Evolutionary conservation across 2,888 invertebrate genomes (phyloP).

Genomic region (Listrodromus nycthemerus): DNA sequence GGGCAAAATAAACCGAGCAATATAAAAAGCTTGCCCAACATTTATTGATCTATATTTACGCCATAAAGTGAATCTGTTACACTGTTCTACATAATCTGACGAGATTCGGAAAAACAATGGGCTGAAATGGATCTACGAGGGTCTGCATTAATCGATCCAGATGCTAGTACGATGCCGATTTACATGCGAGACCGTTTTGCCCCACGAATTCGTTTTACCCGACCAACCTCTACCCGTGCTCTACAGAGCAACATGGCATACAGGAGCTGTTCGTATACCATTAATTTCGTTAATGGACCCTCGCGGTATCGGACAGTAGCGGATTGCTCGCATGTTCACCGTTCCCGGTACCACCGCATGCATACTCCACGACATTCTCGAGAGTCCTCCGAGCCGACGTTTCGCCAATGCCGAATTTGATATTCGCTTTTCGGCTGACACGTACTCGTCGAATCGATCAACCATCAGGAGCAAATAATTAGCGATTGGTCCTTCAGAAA

Average conservation of each 20-base stretch:
- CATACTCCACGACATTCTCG: slow-evolving; percentile 6
- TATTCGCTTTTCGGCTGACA: not conserved
- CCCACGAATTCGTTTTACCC: not conserved
- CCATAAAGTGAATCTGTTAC: too few species aligned
- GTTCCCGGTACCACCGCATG: not conserved
- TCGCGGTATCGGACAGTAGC: slow-evolving; percentile 31
- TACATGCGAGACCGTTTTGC: not conserved
- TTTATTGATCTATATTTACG: too few species aligned
- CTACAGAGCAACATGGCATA: not conserved
- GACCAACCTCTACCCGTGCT: not conserved
- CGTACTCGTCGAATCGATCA: not conserved
- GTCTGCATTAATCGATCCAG: not conserved
- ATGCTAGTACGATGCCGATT: not conserved
- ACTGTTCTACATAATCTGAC: too few species aligned
- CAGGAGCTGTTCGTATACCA: slow-evolving; percentile 4
- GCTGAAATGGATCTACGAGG: not conserved
- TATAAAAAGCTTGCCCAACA: too few species aligned
- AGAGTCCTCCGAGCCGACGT: not conserved
- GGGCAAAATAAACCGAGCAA: too few species aligned
- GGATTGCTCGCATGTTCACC: slow-evolving; percentile 8
- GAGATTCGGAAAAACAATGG: too few species aligned
- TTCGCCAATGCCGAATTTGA: not conserved
- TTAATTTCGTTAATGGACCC: slow-evolving; percentile 52
- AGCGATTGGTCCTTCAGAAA: not conserved
- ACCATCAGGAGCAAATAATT: not conserved